These are phyloP conservation scores for Apis mellifera DNA, from an alignment of 1,140 invertebrate genomes.

Conservation along the genomic window Amel_HAv3.1 CM009942.2:9607001-9607500, in stretches of 20 bases:
- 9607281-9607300: too few species aligned
- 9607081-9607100: conserved; percentile 21
- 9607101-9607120: conserved; percentile 7
- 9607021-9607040: conserved; percentile 24
- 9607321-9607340: too few species aligned
- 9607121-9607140: background rate
- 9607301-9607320: too few species aligned
- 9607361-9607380: background rate
- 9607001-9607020: conserved; percentile 8
- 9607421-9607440: conserved; percentile 21
- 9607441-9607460: too few species aligned
- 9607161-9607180: background rate
- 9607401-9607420: too few species aligned
- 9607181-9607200: conserved; percentile 25
- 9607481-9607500: conserved; percentile 34
- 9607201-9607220: conserved; percentile 3
- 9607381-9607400: background rate
- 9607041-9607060: background rate
- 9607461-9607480: conserved; percentile 33
- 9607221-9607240: conserved; percentile 23
- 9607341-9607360: background rate
- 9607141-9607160: conserved; percentile 21
- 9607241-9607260: conserved; percentile 19
- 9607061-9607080: conserved; percentile 10
- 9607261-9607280: conserved; percentile 1